phyloP scores from a whole-genome alignment of 2,113 vertebrate genomes.

The Pampusana beccarii region DNA sequence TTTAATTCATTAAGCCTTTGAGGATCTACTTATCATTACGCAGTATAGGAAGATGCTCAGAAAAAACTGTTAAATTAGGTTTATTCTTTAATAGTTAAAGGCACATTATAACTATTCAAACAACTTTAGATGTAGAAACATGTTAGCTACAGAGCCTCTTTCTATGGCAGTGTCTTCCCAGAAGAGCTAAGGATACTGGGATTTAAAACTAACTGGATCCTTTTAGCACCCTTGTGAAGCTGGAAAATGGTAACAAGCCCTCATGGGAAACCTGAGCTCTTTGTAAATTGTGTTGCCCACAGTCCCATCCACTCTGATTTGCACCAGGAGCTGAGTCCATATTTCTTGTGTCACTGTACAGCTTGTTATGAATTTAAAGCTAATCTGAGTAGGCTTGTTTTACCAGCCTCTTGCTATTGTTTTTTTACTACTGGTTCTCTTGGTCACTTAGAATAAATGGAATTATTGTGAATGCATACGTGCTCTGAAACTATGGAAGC shows the following conservation, averaged over 20 bases:
- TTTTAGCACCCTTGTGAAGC: neutral
- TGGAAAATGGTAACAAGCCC: neutral
- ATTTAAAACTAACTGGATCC: neutral
- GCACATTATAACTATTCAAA: neutral
- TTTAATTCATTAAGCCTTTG: slow-evolving; percentile 21
- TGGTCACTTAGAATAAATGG: neutral
- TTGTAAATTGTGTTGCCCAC: neutral
- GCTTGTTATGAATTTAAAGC: neutral
- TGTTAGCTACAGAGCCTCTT: neutral
- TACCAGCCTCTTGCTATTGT: neutral
- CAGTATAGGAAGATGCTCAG: neutral
- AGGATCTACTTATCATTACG: neutral
- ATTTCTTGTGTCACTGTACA: neutral
- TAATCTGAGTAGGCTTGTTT: neutral
- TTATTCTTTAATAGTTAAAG: neutral
- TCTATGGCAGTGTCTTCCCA: neutral
- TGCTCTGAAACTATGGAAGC: neutral
- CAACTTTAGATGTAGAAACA: neutral
- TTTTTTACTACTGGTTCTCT: neutral
- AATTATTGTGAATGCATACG: neutral
- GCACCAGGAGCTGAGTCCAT: neutral
- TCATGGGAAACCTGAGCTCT: neutral
- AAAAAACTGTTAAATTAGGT: neutral
- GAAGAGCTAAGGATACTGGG: accelerated
- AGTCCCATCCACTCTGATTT: neutral